phyloP scores from a whole-genome alignment of 2,888 invertebrate genomes.

The Ceraclea dissimilis region DNA sequence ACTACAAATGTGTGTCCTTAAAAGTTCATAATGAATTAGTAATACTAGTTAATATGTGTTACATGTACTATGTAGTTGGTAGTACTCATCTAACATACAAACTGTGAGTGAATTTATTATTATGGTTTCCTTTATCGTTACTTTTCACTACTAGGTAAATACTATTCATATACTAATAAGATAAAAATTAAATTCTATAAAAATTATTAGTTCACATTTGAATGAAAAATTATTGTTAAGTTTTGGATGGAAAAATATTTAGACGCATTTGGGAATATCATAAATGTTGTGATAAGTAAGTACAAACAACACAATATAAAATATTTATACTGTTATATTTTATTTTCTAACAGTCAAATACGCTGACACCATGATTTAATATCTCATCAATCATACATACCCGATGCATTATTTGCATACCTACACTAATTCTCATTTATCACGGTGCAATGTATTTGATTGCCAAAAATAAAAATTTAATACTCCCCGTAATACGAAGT shows the following conservation, averaged over 20 bases:
- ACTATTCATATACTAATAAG: neutral
- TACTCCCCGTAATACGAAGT: neutral
- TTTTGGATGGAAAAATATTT: constrained; percentile 25
- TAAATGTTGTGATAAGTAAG: neutral
- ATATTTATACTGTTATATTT: neutral
- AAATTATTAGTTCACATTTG: neutral
- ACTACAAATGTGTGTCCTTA: no score
- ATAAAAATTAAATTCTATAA: neutral
- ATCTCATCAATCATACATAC: no score
- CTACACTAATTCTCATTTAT: no score
- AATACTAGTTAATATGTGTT: no score
- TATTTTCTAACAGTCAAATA: neutral
- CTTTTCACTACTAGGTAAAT: no score
- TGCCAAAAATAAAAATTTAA: neutral
- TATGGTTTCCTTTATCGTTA: no score
- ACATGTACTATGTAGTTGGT: no score
- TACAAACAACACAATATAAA: constrained; percentile 1
- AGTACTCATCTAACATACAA: no score
- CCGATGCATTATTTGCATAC: no score
- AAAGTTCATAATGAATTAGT: no score
- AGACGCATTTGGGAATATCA: constrained; percentile 11
- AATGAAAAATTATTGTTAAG: constrained; percentile 26
- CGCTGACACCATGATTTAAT: neutral
- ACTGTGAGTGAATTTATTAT: no score
- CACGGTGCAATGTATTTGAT: neutral